Base-by-base conservation (phyloP, 2,113 vertebrate species). In the Sinocyclocheilus rhinocerous region DNA sequence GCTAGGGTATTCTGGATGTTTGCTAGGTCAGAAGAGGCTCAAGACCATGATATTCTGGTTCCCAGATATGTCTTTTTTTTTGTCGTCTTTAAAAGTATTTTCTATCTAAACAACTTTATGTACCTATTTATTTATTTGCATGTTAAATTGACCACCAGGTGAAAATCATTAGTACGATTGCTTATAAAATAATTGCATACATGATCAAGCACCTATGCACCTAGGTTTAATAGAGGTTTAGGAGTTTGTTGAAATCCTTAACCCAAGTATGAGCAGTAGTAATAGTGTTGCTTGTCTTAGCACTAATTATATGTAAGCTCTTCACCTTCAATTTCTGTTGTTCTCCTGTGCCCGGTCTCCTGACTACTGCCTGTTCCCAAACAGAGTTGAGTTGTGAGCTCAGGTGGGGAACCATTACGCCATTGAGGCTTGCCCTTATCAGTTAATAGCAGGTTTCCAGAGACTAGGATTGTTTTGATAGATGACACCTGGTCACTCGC, bases 361-460 rank as follows among this genome's bases (percentile, higher is more conserved):
- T 42, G 7, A 42, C 39, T 42, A 42, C 42, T 24, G 7, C 29
- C 36, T 39, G 24, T 22, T 85, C 90, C 89, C 22, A 87, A 88
- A 84, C 50, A 12, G 63, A 82, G 81, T 70, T 76, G 86, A 81
- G 81, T 65, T 87, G 86, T 72, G 90, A 91, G 92, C 91, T 95
- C 92, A 92, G 93, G 88, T 91, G 91, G 92, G 92, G 93, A 92
- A 87, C 92, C 91, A 94, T 95, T 93, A 93, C 86, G 86, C 89
- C 88, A 85, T 77, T 8, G 83, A 91, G 90, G 90, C 86, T 92
- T 89, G 83, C 67, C 90, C 92, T 95, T 95, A 94, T 95, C 94
- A 94, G 94, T 92, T 94, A 94, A 94, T 94, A 91, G 92, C 91
- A 92, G 93, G 90, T 92, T 95, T 95, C 92, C 92, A 91, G 89